A percentile compares a stretch with the other conserved stretches of the same genome.
Evolutionary conservation across 1,140 invertebrate genomes (phyloP).

Genomic region (Bombus pascuorum): DNA sequence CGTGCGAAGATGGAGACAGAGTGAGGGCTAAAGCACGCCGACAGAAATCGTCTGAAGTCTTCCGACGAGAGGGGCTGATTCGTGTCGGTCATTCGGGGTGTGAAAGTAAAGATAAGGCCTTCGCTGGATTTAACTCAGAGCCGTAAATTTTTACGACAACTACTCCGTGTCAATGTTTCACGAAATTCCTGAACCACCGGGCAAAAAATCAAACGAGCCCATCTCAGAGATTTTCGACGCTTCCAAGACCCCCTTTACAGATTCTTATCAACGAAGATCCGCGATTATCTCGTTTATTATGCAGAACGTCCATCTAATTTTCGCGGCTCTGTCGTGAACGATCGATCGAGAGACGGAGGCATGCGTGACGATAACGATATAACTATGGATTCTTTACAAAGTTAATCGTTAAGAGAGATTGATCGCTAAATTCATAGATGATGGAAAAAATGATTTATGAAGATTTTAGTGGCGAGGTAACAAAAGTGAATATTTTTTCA

Average conservation of each 20-base stretch:
- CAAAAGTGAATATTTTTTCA: too few relatives aligned
- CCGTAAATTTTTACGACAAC: slow-evolving; percentile 69
- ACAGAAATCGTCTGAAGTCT: slow-evolving; percentile 45
- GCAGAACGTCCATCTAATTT: slow-evolving; percentile 9
- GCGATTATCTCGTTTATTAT: slow-evolving; percentile 58
- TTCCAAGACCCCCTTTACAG: background rate
- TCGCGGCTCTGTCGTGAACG: too few relatives aligned
- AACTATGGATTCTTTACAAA: background rate
- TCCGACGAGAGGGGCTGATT: slow-evolving; percentile 47
- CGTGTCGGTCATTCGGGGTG: slow-evolving; percentile 68
- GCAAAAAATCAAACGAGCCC: slow-evolving; percentile 39
- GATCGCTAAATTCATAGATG: too few relatives aligned
- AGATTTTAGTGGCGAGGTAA: too few relatives aligned
- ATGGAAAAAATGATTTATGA: too few relatives aligned
- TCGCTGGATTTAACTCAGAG: slow-evolving; percentile 18
- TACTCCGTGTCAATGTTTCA: slow-evolving; percentile 59
- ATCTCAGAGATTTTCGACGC: slow-evolving; percentile 25
- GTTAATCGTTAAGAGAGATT: too few relatives aligned
- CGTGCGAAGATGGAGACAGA: background rate
- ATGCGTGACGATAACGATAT: too few relatives aligned
- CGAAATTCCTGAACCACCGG: slow-evolving; percentile 48
- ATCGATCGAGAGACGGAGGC: too few relatives aligned
- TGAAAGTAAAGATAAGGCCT: slow-evolving; percentile 67
- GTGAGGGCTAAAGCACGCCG: background rate
- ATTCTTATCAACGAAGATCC: slow-evolving; percentile 15